Conservation (phyloP, 1,140 invertebrate genomes). For the Holotrichia oblita region DNA sequence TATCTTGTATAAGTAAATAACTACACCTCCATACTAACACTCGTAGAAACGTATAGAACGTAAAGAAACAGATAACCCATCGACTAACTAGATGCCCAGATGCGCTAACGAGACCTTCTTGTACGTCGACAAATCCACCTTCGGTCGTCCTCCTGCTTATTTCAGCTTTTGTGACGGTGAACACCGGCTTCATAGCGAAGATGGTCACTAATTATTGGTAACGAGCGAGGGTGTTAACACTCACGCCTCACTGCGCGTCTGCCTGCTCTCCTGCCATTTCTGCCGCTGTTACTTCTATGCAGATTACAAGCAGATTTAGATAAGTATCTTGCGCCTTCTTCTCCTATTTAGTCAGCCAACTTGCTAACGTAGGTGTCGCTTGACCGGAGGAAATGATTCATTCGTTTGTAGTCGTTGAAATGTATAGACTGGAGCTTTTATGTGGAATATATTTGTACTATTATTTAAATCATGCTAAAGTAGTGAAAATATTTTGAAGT, state of each 20-base stretch:
- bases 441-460: no score
- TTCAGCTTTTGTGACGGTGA: conserved; percentile 1
- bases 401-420: background rate
- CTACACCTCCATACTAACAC: background rate
- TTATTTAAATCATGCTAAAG: no score
- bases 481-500: no score
- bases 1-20: no score
- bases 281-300: conserved; percentile 1
- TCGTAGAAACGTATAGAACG: background rate
- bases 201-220: conserved; percentile 7
- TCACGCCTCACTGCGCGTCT: conserved; percentile 2
- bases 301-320: conserved; percentile 20
- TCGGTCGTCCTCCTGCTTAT: background rate
- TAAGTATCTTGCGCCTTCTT: background rate
- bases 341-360: background rate
- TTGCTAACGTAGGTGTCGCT: background rate
- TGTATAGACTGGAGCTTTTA: no score
- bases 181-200: background rate
- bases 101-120: conserved; percentile 5
- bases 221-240: conserved; percentile 15
- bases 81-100: background rate
- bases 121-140: background rate
- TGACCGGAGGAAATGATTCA: background rate
- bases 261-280: background rate
- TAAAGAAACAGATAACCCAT: conserved; percentile 2